Evolutionary conservation across 2,888 invertebrate species (phyloP), one percentile per base, ranked within the genome.

Genomic region (Pasiphila rectangulata): DNA sequence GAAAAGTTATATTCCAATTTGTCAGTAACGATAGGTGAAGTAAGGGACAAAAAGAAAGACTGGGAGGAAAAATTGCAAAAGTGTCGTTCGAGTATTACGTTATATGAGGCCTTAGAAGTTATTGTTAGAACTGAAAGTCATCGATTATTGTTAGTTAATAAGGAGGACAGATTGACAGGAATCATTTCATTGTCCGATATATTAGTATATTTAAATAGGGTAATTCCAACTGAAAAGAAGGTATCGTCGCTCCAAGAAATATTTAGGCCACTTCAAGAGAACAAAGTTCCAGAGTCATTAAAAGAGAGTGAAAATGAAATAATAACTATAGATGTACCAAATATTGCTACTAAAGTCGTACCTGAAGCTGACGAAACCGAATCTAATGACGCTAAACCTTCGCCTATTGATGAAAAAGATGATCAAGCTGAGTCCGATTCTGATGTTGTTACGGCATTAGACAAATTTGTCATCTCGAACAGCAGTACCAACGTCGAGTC

Each of bases 51-150:
- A 83, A 91, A 96, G 74, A 95, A 95, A 84, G 95, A 96, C 89
- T 96, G 95, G 94, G 96, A 96, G 82, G 96, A 97, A 86, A 96
- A 96, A 65, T 95, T 97, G 66, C 95, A 95, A 75, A 96, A 95
- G 79, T 97, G 96, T 90, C 93, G 92, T 82, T 90, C 94, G 75
- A 94, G 94, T 75, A 96, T 97, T 87, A 94, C 95, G 46, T 90
- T 97, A 70, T 93, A 92, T 70, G 91, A 93, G 70, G 93, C 96
- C 75, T 94, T 97, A 93, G 96, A 96, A 84, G 94, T 93, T 84
- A 96, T 97, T 75, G 96, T 97, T 64, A 93, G 94, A 84, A 96
- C 96, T 64, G 97, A 97, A 91, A 96, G 88, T 83, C 88, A 89
- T 85, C 87, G 88, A 84, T 75, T 89, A 74, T 81, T 88, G 64